Evolutionary conservation across 2,113 vertebrate species (phyloP), one percentile per base, ranked within the genome.

Genomic region (Cyphotilapia sp.): DNA sequence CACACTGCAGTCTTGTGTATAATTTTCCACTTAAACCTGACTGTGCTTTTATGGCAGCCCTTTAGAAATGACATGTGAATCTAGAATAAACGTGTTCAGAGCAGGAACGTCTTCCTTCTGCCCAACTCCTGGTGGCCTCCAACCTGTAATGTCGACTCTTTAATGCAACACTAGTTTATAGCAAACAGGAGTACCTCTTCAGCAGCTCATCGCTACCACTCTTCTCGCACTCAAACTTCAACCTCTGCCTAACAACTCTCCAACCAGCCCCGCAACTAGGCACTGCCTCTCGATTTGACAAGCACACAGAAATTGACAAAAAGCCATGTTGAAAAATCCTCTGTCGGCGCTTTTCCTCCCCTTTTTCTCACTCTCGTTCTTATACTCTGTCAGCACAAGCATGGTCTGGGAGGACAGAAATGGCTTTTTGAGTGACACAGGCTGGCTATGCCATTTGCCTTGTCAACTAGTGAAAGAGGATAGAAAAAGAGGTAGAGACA

Each of bases 361-460:
- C 57, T 14, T 82, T 80, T 47, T 53, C 49, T 74, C 81, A 56
- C 56, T 54, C 59, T 88, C 54, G 56, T 91, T 91, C 90, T 85
- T 84, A 90, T 90, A 90, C 80, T 92, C 92, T 91, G 93, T 93
- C 95, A 95, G 88, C 92, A 84, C 82, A 80, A 91, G 87, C 92
- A 89, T 80, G 31, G 89, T 87, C 85, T 87, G 89, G 86, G 89
- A 91, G 91, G 93, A 93, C 93, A 96, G 92, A 95, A 95, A 96
- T 96, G 96, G 94, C 93, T 95, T 96, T 96, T 94, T 96, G 95
- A 96, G 95, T 95, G 95, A 95, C 95, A 95, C 81, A 45, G 92
- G 84, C 91, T 83, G 92, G 92, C 90, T 82, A 56, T 92, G 89
- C 89, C 92, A 94, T 96, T 95, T 93, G 90, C 87, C 83, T 83